Evolutionary conservation across 2,797 vertebrate genomes (phyloP), one percentile per base, ranked within the genome.

Genomic region (Thripadectes ignobilis): DNA sequence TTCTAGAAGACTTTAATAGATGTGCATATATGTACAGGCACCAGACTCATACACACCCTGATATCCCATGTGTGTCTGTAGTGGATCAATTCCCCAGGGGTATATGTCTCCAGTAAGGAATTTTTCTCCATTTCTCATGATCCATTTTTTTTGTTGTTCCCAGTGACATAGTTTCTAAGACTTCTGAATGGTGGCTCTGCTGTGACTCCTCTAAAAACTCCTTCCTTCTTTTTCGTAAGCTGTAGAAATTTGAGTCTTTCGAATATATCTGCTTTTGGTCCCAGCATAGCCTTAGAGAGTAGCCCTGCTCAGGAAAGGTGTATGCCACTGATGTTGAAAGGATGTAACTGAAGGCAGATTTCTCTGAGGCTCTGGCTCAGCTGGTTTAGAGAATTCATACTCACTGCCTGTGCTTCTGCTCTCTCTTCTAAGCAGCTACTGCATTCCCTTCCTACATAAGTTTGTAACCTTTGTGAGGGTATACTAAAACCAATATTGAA

Each of bases 11-110:
- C 29, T 52, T 71, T 49, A 26, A 43, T 2, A 46, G 48, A 26
- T 21, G 4, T 16, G 14, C 1, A 5, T 49, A 19, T 63, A 46
- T 26, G 22, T 66, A 12, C 8, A 5, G 29, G 32, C 2, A 1
- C 16, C 55, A 59, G 26, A 81, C 8, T 27, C 6, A 2, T 52
- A 26, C 0, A 0, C 22, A 63, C 27, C 12, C 1, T 54, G 13
- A 26, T 38, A 34, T 81, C 29, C 14, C 9, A 1, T 46, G 17
- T 61, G 20, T 63, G 57, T 52, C 62, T 27, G 11, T 22, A n/a
- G 20, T 57, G 23, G 6, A 57, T 72, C 54, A 43, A 3, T 75
- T 85, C 29, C 45, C 16, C 22, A 55, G 46, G 46, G 14, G 34
- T 32, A 27, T 0, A 0, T 4, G 20, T 78, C 32, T 91, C 14